Base-by-base conservation (phyloP, 2,888 invertebrate species). In the Bombylius discolor region DNA sequence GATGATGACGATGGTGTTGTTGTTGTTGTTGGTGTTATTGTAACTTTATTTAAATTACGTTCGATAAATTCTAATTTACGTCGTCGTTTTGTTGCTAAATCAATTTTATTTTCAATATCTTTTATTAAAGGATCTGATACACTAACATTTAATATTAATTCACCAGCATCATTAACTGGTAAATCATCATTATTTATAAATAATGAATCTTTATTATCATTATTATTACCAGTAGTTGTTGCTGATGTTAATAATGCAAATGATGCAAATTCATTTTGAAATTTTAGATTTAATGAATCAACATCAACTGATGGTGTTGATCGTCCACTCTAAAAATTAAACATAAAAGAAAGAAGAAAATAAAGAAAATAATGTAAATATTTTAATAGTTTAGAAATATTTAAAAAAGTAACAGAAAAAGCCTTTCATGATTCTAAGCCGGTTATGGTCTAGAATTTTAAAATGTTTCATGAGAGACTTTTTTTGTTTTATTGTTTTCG, bases 121-220 rank as follows among this genome's bases (percentile, higher is more conserved):
- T 66, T 62, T 13, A 66, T 66, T 5, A 66, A 51, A 2, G 67
- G 67, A 59, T 67, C 66, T 5, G 62, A 60, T 2, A 66, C 61
- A 2, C 66, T 65, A 0, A 67, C 64, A 59, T 66, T 64, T 2
- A 66, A 62, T 0, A 67, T 51, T 5, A 67, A 64, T 14, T 66
- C 66, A 13, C 65, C 65, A 61, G 9, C 39, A 42, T 42, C 39
- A 42, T 42, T 42, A 42, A 42, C 39, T 11, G 39, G 39, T 42
- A 42, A 42, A 42, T 42, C 39, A 11, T 42, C 39, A 42, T 42
- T 42, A 11, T 7, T 8, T 5, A 42, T 42, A 23, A 23, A 23
- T 23, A 23, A 23, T 11, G 11, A 11, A 11, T 42, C 39, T 11
- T 42, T 42, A 11, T 11, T 42, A 11, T 42, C 39, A 42, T 11